Evolutionary conservation across 2,797 vertebrate genomes (phyloP), one percentile per base, ranked within the genome.

Genomic region (Delichon dasypus): DNA sequence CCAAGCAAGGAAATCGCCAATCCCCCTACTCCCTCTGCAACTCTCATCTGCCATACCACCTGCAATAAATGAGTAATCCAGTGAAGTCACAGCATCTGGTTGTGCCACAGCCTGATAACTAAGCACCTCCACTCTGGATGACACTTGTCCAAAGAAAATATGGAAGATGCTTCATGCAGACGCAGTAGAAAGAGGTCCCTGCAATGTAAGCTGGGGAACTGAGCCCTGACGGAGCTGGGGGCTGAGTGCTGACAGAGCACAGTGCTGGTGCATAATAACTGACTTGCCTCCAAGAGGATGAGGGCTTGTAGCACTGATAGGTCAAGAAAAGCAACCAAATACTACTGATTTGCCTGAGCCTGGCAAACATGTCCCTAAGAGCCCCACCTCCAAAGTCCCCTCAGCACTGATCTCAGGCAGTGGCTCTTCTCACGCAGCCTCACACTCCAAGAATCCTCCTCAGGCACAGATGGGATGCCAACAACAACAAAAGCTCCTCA

Each of bases 11-110:
- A 70, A 85, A 62, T 50, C 1, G 0, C 25, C 47, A 47, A n/a
- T 40, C 47, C 68, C 44, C 70, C n/a, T 50, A 17, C 16, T n/a
- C 58, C 36, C 40, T 18, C 17, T 71, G 36, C 29, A 64, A 4
- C 30, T 53, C 54, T 86, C 14, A 65, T 30, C 14, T 79, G 45
- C 40, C 34, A 48, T 22, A 53, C 3, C 48, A 62, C 20, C 48
- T 42, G 45, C 1, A 2, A 67, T 8, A 34, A 72, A 65, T 3
- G 0, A 38, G 38, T 21, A 50, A 8, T 5, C n/a, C 54, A 60
- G 34, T 26, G 27, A 32, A 70, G 32, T 48, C 44, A 30, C 3
- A 30, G 14, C 5, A 9, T 12, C 42, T 48, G 38, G 16, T 10
- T 32, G 42, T 79, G 61, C 62, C 32, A 48, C 26, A 68, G 81